Conservation (phyloP, 1,140 invertebrate genomes). For the Meloidogyne exigua region DNA sequence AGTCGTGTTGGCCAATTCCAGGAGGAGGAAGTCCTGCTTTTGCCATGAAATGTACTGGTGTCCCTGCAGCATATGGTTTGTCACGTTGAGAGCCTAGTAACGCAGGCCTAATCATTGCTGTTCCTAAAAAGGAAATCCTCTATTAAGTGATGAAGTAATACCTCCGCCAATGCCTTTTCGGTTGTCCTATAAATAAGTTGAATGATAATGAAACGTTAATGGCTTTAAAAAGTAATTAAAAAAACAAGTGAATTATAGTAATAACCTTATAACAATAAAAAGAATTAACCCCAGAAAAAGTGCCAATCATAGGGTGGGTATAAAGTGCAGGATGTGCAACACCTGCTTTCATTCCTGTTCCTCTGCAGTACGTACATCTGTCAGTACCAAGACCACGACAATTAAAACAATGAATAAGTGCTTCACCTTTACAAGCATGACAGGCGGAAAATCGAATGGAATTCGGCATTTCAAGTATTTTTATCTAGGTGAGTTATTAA, state of each 20-base stretch:
- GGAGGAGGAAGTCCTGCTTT: slow-evolving; percentile 62
- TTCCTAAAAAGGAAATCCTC: slow-evolving; percentile 55
- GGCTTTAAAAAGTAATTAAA: background rate
- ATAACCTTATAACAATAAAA: no score
- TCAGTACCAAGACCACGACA: slow-evolving; percentile 60
- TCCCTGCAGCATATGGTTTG: slow-evolving; percentile 56
- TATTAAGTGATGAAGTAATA: slow-evolving; percentile 37
- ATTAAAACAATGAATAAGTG: slow-evolving; percentile 61
- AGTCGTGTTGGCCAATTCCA: slow-evolving; percentile 60
- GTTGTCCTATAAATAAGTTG: background rate
- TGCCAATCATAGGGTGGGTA: slow-evolving; percentile 62
- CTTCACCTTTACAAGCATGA: slow-evolving; percentile 54
- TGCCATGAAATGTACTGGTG: slow-evolving; percentile 63
- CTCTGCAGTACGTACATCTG: slow-evolving; percentile 62
- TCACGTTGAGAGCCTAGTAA: slow-evolving; percentile 34
- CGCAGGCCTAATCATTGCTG: slow-evolving; percentile 56
- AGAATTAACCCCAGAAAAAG: slow-evolving; percentile 56
- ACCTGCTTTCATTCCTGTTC: slow-evolving; percentile 63
- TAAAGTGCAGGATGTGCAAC: slow-evolving; percentile 64
- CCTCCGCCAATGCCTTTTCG: background rate
- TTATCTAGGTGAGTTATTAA: slow-evolving; percentile 55
- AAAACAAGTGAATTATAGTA: no score
- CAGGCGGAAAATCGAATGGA: slow-evolving; percentile 48
- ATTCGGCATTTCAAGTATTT: slow-evolving; percentile 60
- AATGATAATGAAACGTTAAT: no score